phyloP scores from a whole-genome alignment of 2,113 vertebrate genomes.

The Rallus limicola region DNA sequence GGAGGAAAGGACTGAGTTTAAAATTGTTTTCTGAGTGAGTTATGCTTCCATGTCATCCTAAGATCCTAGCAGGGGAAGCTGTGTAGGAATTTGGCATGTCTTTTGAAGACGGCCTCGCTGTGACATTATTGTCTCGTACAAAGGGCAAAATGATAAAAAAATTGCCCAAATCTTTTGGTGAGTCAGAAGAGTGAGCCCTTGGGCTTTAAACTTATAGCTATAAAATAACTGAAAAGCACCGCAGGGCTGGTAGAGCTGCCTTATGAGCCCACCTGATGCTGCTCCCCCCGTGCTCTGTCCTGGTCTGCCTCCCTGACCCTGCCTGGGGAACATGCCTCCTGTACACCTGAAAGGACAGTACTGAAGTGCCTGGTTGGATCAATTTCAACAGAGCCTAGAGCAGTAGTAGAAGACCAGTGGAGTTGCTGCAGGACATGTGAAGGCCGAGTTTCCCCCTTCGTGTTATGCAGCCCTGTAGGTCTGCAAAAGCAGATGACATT shows the following conservation, averaged over 20 bases:
- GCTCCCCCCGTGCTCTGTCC: background rate
- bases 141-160: background rate
- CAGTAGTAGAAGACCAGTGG: background rate
- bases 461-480: background rate
- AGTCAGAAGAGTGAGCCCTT: background rate
- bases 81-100: background rate
- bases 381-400: background rate
- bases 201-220: background rate
- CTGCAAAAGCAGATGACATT: background rate
- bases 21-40: background rate
- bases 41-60: background rate
- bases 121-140: background rate
- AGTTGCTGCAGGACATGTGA: rapidly evolving
- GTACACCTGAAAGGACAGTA: background rate
- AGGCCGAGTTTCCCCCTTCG: rapidly evolving
- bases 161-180: background rate
- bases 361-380: rapidly evolving
- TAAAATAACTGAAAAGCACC: background rate
- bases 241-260: background rate
- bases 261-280: rapidly evolving
- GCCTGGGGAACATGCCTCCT: background rate
- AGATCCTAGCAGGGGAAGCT: background rate
- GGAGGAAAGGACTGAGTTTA: background rate
- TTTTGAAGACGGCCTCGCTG: background rate
- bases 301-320: too few relatives aligned